phyloP scores from a whole-genome alignment of 2,888 invertebrate genomes.

The Notodonta dromedarius region DNA sequence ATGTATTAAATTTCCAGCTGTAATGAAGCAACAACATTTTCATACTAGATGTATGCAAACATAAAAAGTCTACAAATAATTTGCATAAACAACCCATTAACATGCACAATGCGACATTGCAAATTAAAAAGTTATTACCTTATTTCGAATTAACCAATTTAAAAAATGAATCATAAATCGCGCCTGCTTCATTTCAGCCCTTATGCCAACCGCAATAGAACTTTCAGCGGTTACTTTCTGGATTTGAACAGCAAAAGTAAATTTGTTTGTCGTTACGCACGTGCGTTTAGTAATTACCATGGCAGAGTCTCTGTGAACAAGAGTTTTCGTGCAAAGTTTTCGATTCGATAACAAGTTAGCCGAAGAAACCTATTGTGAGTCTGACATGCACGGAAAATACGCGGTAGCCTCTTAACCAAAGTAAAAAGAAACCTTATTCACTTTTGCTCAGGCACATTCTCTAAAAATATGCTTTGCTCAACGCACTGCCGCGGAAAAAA shows the following conservation, averaged over 20 bases:
- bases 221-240: not conserved
- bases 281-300: constrained; percentile 5
- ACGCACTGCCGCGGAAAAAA: no score
- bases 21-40: no score
- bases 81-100: constrained; percentile 1
- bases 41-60: no score
- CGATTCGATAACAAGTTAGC: not conserved
- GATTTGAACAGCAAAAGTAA: not conserved
- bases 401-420: no score
- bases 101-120: constrained; percentile 1
- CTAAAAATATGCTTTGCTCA: no score
- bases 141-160: not conserved
- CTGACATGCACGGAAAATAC: not conserved
- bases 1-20: no score
- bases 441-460: no score
- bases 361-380: not conserved
- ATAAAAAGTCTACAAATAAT: not conserved
- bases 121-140: constrained; percentile 2
- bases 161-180: not conserved
- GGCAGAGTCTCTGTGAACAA: not conserved
- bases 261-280: not conserved
- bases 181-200: not conserved
- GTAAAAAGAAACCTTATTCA: no score
- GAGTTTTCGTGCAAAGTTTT: not conserved
- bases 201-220: not conserved